Evolutionary conservation across 2,113 vertebrate species (phyloP).

Genomic region (Nymphicus hollandicus): DNA sequence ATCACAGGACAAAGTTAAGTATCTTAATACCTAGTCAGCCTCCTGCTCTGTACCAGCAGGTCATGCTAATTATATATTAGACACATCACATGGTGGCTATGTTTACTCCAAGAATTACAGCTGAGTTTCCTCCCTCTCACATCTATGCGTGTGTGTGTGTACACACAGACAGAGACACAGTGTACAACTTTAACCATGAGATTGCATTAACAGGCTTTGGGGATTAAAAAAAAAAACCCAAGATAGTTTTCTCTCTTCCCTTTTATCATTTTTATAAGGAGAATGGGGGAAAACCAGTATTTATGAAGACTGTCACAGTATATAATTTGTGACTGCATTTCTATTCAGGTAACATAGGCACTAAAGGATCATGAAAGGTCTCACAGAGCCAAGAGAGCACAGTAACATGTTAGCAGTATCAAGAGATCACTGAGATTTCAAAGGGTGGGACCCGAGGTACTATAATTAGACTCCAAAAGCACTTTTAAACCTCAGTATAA

Average conservation of each 20-base stretch:
- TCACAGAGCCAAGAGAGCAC: not conserved
- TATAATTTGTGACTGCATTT: accelerated
- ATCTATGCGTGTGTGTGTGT: not conserved
- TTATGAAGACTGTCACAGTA: not conserved
- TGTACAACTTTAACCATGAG: not conserved
- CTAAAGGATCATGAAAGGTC: not conserved
- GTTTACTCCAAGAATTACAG: conserved; percentile 53
- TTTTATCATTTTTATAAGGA: not conserved
- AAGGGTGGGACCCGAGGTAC: not conserved
- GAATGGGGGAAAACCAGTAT: not conserved
- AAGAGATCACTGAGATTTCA: not conserved
- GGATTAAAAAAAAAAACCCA: not conserved
- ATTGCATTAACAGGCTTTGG: not conserved
- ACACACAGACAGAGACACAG: not conserved
- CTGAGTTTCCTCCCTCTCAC: not conserved
- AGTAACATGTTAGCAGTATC: accelerated
- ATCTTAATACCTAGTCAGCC: not conserved
- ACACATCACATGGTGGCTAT: conserved; percentile 34
- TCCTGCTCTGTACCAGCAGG: conserved; percentile 32
- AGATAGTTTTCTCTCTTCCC: not conserved
- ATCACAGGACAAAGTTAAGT: not conserved
- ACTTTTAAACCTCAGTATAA: not conserved
- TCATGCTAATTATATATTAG: conserved; percentile 60
- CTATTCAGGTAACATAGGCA: not conserved
- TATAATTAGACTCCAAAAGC: conserved; percentile 21